phyloP scores from a whole-genome alignment of 2,888 invertebrate species.

The Lepetodrilus schrolli region DNA sequence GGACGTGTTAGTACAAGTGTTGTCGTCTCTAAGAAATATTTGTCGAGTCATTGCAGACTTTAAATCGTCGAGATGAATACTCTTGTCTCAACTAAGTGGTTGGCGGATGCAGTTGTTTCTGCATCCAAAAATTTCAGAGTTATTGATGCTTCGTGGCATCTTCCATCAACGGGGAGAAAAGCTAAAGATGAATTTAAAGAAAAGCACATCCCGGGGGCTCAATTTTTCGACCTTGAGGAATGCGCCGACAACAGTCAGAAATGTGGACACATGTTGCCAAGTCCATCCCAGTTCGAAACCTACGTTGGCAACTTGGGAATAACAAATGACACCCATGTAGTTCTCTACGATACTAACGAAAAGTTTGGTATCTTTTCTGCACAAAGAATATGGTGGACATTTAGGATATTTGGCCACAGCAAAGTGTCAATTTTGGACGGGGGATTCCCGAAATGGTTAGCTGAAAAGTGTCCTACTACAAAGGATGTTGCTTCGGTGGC shows the following conservation, averaged over 20 bases:
- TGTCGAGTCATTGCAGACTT: no score
- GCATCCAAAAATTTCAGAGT: slow-evolving; percentile 53
- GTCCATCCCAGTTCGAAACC: slow-evolving; percentile 56
- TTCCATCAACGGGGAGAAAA: slow-evolving; percentile 61
- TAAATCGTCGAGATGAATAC: no score
- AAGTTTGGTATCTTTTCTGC: slow-evolving; percentile 64
- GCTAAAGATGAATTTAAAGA: slow-evolving; percentile 57
- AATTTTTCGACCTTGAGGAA: slow-evolving; percentile 70
- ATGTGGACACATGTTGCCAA: slow-evolving; percentile 67
- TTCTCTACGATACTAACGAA: slow-evolving; percentile 69
- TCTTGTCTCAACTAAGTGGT: slow-evolving; percentile 40
- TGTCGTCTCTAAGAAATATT: no score
- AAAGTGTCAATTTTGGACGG: slow-evolving; percentile 67
- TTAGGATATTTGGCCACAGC: slow-evolving; percentile 67
- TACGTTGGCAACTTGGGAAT: slow-evolving; percentile 69
- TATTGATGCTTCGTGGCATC: slow-evolving; percentile 69
- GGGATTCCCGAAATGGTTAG: slow-evolving; percentile 65
- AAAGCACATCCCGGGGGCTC: slow-evolving; percentile 69
- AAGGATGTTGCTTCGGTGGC: no score
- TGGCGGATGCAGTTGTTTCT: slow-evolving; percentile 27
- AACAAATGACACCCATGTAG: slow-evolving; percentile 63
- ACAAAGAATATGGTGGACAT: slow-evolving; percentile 71
- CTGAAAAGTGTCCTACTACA: slow-evolving; percentile 45
- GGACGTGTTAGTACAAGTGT: no score
- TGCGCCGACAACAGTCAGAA: slow-evolving; percentile 60